Conservation (phyloP, 2,888 invertebrate species). For the Nematopogon swammerdamellus region DNA sequence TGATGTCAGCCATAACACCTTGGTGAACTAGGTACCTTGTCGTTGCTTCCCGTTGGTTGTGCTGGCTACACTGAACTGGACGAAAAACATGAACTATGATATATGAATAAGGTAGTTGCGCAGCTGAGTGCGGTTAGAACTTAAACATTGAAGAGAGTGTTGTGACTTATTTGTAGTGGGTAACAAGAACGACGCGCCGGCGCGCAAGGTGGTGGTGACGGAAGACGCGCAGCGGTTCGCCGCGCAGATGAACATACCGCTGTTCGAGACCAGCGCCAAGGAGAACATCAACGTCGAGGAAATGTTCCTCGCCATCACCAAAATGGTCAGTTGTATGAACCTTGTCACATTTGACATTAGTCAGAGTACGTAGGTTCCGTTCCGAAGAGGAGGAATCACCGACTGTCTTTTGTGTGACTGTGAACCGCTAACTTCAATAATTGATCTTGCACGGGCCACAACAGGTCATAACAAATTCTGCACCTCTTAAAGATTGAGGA, state of each 20-base stretch:
- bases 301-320: conserved; percentile 76
- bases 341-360: not conserved
- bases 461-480: too few species aligned
- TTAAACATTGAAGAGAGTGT: too few species aligned
- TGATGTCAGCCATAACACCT: too few species aligned
- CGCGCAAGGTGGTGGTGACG: conserved; percentile 92
- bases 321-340: conserved; percentile 45
- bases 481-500: too few species aligned
- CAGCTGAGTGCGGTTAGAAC: too few species aligned
- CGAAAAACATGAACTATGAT: too few species aligned
- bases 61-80: too few species aligned
- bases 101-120: too few species aligned
- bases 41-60: too few species aligned
- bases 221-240: conserved; percentile 97
- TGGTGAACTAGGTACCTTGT: too few species aligned
- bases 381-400: not conserved
- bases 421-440: too few species aligned
- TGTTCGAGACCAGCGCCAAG: conserved; percentile 99
- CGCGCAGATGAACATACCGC: conserved; percentile 93
- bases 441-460: too few species aligned
- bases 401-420: conserved; percentile 2
- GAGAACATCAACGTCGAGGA: conserved; percentile 99
- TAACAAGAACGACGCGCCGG: conserved; percentile 94
- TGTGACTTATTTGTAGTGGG: conserved; percentile 76
- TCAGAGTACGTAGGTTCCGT: conserved; percentile 1